A percentile compares a stretch with the other conserved stretches of the same genome.
phyloP scores from a whole-genome alignment of 1,140 invertebrate species.

The Hypothenemus hampei region DNA sequence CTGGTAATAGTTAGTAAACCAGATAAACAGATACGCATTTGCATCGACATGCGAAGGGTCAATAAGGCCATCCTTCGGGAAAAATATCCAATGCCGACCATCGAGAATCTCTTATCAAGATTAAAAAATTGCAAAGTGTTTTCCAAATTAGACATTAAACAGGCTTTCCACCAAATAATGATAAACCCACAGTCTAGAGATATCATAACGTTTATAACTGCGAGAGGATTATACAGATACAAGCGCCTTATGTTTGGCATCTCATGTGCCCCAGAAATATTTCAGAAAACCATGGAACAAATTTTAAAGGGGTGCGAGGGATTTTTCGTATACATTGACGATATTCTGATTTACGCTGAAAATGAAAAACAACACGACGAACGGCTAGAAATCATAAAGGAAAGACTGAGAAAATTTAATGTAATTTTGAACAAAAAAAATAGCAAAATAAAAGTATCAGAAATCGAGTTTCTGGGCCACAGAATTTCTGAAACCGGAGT shows the following conservation, averaged over 20 bases:
- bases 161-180: conserved; percentile 37
- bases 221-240: conserved; percentile 41
- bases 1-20: conserved; percentile 39
- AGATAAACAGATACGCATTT: conserved; percentile 40
- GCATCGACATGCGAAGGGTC: conserved; percentile 43
- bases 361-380: conserved; percentile 13
- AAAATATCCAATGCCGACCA: conserved; percentile 34
- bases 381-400: conserved; percentile 1
- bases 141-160: conserved; percentile 34
- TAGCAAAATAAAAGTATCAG: conserved; percentile 22
- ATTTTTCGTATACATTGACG: conserved; percentile 17
- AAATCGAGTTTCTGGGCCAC: conserved; percentile 10
- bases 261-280: conserved; percentile 40
- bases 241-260: conserved; percentile 42
- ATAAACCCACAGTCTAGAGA: conserved; percentile 24
- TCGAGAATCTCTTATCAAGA: conserved; percentile 30
- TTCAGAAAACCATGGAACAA: conserved; percentile 42
- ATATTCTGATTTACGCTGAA: conserved; percentile 18
- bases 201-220: conserved; percentile 36
- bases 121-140: conserved; percentile 34
- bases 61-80: conserved; percentile 38
- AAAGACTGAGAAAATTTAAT: conserved; percentile 19
- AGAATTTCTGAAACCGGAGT: conserved; percentile 5
- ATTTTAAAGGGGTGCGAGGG: conserved; percentile 34
- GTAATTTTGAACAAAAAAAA: conserved; percentile 32